A percentile compares a stretch with the other conserved stretches of the same genome.
Conservation (phyloP, 2,888 invertebrate species). For the Amphipoea lucens region DNA sequence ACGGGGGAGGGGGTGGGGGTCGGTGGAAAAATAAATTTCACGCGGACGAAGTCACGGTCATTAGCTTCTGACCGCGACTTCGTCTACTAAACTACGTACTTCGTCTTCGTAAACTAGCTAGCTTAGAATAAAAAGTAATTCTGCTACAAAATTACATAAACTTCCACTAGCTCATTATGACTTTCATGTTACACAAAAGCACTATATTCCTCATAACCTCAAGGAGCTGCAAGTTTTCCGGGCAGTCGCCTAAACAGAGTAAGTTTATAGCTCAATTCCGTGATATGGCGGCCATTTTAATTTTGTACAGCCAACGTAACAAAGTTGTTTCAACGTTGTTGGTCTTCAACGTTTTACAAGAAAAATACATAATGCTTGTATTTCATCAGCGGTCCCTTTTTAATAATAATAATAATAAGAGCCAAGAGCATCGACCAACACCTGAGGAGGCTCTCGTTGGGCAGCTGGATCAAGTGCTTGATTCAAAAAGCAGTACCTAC, state of each 20-base stretch:
- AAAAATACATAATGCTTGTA: constrained; percentile 45
- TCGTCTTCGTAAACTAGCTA: too few relatives aligned
- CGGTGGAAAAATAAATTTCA: too few relatives aligned
- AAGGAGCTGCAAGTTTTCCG: constrained; percentile 7
- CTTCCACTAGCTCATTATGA: neutral
- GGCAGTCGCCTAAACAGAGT: constrained; percentile 5
- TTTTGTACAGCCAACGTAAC: constrained; percentile 34
- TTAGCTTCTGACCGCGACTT: too few relatives aligned
- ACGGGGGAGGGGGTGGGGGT: too few relatives aligned
- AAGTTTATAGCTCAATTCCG: constrained; percentile 39
- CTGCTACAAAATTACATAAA: neutral
- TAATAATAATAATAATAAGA: too few relatives aligned
- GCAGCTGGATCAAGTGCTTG: too few relatives aligned
- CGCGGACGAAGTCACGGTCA: too few relatives aligned
- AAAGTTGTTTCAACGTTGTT: constrained; percentile 63
- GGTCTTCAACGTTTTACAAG: constrained; percentile 38
- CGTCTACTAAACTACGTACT: too few relatives aligned
- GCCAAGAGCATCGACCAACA: too few relatives aligned
- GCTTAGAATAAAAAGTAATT: neutral
- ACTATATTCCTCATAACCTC: constrained; percentile 16
- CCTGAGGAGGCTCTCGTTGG: too few relatives aligned
- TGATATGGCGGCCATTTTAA: constrained; percentile 38
- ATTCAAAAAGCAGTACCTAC: too few relatives aligned
- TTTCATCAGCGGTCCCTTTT: constrained; percentile 38
- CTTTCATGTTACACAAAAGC: constrained; percentile 8